Percentiles rank a stretch among this genome's conserved stretches.
phyloP scores from a whole-genome alignment of 2,113 vertebrate genomes.

The Catharus fuscescens region DNA sequence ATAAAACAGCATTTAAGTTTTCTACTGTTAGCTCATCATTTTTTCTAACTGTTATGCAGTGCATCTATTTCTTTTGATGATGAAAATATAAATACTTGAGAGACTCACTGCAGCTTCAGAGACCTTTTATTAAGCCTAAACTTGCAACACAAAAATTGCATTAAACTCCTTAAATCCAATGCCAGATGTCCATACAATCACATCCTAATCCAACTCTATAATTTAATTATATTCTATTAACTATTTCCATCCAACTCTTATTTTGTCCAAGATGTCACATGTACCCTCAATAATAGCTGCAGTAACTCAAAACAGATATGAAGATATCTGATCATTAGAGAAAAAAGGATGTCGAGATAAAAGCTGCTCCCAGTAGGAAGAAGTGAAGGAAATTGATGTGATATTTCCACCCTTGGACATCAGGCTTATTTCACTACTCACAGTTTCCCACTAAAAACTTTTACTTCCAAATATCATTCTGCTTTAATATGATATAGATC shows the following conservation, averaged over 20 bases:
- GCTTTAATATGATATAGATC: neutral
- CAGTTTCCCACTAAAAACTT: neutral
- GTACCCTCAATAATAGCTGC: neutral
- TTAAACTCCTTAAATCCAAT: neutral
- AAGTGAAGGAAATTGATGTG: neutral
- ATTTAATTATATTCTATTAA: neutral
- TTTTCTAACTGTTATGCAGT: neutral
- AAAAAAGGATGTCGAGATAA: neutral
- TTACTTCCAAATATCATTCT: neutral
- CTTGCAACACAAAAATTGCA: neutral
- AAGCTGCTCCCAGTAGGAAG: neutral
- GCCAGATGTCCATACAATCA: neutral
- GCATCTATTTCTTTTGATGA: neutral
- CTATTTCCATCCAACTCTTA: neutral
- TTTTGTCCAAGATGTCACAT: neutral
- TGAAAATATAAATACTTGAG: neutral
- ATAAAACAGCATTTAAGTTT: neutral
- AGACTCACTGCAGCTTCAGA: neutral
- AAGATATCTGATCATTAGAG: neutral
- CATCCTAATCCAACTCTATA: neutral
- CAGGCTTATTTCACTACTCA: neutral
- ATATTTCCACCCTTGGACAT: neutral
- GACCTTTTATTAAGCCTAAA: neutral
- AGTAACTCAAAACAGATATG: slow-evolving; percentile 24
- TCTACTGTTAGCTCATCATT: neutral